Evolutionary conservation across 2,797 vertebrate genomes (phyloP).

Genomic region (Enteromius viviparus): DNA sequence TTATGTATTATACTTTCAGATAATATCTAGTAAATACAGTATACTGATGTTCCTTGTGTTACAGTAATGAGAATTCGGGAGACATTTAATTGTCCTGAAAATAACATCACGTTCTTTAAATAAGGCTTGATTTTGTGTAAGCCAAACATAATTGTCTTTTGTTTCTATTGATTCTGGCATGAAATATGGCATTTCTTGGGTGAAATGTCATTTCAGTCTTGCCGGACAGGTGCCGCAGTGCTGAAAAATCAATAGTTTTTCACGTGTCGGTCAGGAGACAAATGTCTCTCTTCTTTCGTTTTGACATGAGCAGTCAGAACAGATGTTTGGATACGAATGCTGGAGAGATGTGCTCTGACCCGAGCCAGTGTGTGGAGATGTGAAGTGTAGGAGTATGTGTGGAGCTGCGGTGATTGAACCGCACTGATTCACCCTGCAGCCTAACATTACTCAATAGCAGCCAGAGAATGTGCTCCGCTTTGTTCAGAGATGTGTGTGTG

Average conservation of each 20-base stretch:
- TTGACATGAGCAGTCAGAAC: slow-evolving; percentile 13
- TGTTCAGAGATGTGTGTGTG: not conserved
- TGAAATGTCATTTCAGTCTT: not conserved
- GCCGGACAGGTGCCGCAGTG: not conserved
- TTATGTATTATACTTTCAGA: no score
- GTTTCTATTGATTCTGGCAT: slow-evolving; percentile 1
- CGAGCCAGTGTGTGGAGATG: not conserved
- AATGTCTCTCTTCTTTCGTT: not conserved
- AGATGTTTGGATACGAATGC: slow-evolving; percentile 6
- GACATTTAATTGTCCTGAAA: not conserved
- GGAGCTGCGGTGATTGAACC: not conserved
- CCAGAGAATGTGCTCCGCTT: not conserved
- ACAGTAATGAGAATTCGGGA: not conserved
- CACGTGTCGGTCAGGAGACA: not conserved
- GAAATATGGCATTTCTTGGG: not conserved
- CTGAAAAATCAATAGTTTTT: not conserved
- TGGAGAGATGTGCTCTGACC: slow-evolving; percentile 5
- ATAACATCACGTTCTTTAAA: not conserved
- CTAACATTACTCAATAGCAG: not conserved
- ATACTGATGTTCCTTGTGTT: no score
- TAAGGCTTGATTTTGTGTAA: not conserved
- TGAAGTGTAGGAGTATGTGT: slow-evolving; percentile 14
- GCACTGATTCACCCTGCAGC: not conserved
- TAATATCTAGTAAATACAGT: no score
- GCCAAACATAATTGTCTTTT: not conserved